Percentiles rank a stretch among this genome's conserved stretches.
Evolutionary conservation across 2,797 vertebrate genomes (phyloP).

Genomic region (Chelidonichthys spinosus): DNA sequence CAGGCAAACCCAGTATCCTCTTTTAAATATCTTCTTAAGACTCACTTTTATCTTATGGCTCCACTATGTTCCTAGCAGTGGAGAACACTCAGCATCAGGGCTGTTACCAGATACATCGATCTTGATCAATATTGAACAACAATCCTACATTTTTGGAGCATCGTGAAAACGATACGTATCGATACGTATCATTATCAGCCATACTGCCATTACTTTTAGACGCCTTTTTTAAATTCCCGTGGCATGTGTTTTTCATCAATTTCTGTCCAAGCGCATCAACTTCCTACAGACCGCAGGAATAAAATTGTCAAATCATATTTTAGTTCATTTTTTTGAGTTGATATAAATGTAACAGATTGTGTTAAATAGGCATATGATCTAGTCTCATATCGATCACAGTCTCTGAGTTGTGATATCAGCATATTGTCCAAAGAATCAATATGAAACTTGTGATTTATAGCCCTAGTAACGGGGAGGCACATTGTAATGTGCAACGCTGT

Average conservation of each 20-base stretch:
- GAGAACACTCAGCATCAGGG: background rate
- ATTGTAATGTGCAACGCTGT: background rate
- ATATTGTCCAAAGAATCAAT: background rate
- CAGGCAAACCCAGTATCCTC: background rate
- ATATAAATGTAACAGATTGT: background rate
- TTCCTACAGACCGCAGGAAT: too few relatives aligned
- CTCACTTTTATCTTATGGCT: background rate
- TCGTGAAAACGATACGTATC: too few relatives aligned
- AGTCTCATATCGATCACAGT: background rate
- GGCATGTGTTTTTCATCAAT: too few relatives aligned
- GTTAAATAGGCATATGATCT: background rate
- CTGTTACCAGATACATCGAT: background rate
- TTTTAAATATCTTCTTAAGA: background rate
- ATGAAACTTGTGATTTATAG: background rate
- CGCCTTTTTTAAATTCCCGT: too few relatives aligned
- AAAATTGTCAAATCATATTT: too few relatives aligned
- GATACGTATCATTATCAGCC: too few relatives aligned
- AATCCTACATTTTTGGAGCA: too few relatives aligned
- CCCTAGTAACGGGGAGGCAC: background rate
- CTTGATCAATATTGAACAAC: too few relatives aligned
- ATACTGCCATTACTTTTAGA: too few relatives aligned
- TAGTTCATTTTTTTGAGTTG: too few relatives aligned
- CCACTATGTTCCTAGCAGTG: background rate
- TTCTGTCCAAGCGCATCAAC: too few relatives aligned
- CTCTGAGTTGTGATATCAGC: background rate